Base-by-base conservation (phyloP, 2,888 invertebrate species). In the Hymenopus coronatus region DNA sequence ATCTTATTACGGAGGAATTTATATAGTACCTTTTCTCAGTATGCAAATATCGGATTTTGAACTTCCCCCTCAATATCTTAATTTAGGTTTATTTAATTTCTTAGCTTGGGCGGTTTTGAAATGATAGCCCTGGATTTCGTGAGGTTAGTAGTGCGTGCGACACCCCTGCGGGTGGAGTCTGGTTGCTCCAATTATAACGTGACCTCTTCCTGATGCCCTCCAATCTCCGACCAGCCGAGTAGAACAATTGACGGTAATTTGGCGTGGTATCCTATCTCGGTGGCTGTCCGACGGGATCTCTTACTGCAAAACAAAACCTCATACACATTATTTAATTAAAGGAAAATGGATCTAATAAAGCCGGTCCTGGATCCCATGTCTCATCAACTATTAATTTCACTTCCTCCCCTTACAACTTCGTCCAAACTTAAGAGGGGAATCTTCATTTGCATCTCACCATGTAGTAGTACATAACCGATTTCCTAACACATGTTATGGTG, bases 211-310 rank as follows among this genome's bases (percentile, higher is more conserved):
- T 70, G 54, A 15, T 70, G 54, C 25, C 54, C 54, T 70, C 54
- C 54, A 70, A 70, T 70, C 54, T 70, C 54, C 54, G 25, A 70
- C 54, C 25, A 70, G 28, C 81, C 86, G 70, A 28, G 70, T 7
- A 81, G 46, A 81, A 86, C 86, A 86, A 86, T 86, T 86, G 86
- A n/a, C 86, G 20, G 86, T 86, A 86, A 86, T 86, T 86, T 81
- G 86, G 81, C 81, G 81, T 86, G 70, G 86, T 86, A 28, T 86
- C 28, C 20, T 70, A 70, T 86, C 86, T 86, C 70, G 14, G 28
- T 15, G 54, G 46, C 28, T 70, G 54, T 25, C 4, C 28, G 54
- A 25, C 15, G 15, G 54, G 54, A 70, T 70, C 54, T 25, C 54
- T 70, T 70, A 70, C 54, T 70, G 54, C 54, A 70, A 70, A 70